These are phyloP conservation scores for Halyomorpha halys DNA, from an alignment of 1,140 invertebrate species.

Conservation along the genomic window DNA sequence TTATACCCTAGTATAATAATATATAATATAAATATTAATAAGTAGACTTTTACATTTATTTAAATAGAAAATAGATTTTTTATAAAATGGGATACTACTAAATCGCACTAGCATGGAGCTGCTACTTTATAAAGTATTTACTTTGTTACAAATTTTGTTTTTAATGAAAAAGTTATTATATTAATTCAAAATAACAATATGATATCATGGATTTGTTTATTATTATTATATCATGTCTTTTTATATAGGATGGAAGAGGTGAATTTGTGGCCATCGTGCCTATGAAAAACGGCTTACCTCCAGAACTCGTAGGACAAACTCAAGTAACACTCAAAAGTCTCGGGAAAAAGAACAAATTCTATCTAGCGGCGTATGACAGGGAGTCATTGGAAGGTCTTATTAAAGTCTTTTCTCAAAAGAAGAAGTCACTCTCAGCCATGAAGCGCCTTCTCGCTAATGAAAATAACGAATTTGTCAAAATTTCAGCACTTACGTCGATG, in stretches of 20 bases:
- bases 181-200: no score
- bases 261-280: constrained; percentile 8
- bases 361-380: constrained; percentile 15
- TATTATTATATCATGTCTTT: not conserved
- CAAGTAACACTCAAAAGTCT: not conserved
- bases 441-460: not conserved
- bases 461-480: not conserved
- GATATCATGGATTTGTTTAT: no score
- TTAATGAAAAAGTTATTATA: no score
- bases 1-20: no score
- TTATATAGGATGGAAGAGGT: not conserved
- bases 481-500: not conserved
- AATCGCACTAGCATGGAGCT: no score
- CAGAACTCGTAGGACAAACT: not conserved
- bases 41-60: no score
- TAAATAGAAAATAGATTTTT: no score
- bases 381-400: constrained; percentile 17
- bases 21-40: no score
- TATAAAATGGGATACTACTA: no score
- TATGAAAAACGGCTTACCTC: not conserved
- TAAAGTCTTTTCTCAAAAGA: constrained; percentile 4
- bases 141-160: no score
- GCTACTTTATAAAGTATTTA: no score
- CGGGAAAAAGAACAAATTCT: constrained; percentile 16
- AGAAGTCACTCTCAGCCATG: constrained; percentile 4